These are phyloP conservation scores for Epinephelus moara DNA, from an alignment of 2,113 vertebrate species.

Conservation along the genomic window DNA sequence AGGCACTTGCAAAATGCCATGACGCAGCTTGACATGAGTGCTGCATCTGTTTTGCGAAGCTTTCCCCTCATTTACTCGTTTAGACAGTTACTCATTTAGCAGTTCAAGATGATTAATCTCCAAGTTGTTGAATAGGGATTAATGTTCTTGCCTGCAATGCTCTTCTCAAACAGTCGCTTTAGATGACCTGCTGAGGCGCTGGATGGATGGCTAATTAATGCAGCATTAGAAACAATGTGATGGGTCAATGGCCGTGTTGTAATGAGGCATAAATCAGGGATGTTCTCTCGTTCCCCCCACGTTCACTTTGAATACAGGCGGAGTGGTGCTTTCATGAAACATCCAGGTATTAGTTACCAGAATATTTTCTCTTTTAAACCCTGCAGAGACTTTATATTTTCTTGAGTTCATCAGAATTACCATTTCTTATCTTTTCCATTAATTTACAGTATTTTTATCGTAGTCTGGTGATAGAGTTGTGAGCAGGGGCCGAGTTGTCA, in stretches of 20 bases:
- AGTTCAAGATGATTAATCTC: conserved; percentile 31
- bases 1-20: conserved; percentile 46
- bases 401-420: no score
- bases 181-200: background rate
- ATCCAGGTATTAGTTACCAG: background rate
- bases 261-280: background rate
- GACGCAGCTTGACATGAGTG: conserved; percentile 14
- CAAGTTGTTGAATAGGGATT: conserved; percentile 44
- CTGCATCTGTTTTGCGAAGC: conserved; percentile 15
- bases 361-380: no score
- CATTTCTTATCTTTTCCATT: no score
- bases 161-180: background rate
- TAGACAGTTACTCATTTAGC: background rate
- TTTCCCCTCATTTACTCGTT: conserved; percentile 37
- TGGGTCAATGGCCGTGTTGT: background rate
- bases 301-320: background rate
- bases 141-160: conserved; percentile 21
- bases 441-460: no score
- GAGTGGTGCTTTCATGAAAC: background rate
- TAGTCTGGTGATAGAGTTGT: no score
- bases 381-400: no score
- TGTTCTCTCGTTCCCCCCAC: background rate
- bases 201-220: conserved; percentile 11
- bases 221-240: conserved; percentile 22
- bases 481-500: no score